Base-by-base conservation (phyloP, 2,888 invertebrate genomes). In the Mactromeris polynyma region DNA sequence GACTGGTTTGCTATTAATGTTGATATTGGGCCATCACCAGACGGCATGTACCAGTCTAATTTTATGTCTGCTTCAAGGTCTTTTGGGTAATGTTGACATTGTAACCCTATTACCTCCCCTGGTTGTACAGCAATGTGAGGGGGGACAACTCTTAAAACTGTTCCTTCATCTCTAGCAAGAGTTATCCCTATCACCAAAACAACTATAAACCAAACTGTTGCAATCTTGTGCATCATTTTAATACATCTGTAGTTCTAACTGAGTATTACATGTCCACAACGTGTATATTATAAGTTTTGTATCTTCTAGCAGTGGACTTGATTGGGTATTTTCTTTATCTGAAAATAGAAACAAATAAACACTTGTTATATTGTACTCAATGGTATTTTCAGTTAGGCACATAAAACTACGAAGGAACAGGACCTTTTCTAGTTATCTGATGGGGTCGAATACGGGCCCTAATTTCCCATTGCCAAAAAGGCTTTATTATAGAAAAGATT, bases 1-100 rank as follows among this genome's bases (percentile, higher is more conserved):
- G 91, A 90, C 82, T 90, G 88, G 80, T 93, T 92, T 17, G 54
- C 38, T 51, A 80, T 36, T n/a, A 89, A 69, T 89, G 81, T 9
- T 26, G 88, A 79, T 79, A 91, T 81, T 87, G 89, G 87, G 21
- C 82, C 78, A 36, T 86, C 73, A 14, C 86, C 73, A 51, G 81
- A 58, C 7, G 87, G 87, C 40, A 80, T 40, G 78, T 73, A 92
- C 89, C 89, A 90, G 51, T 89, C 88, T 51, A 92, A 54, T 14
- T 58, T 54, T 26, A 36, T 2, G 42, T 89, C 90, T 69, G 51
- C 89, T 79, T n/a, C 77, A 17, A 31, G 46, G 82, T 87, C 73
- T 38, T 83, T 82, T 82, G 91, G 91, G 73, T 84, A 88, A 54
- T 91, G 91, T 77, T 58, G 40, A 73, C 91, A 91, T 26, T 33